Base-by-base conservation (phyloP, 2,888 invertebrate genomes). In the Emmelina monodactyla region DNA sequence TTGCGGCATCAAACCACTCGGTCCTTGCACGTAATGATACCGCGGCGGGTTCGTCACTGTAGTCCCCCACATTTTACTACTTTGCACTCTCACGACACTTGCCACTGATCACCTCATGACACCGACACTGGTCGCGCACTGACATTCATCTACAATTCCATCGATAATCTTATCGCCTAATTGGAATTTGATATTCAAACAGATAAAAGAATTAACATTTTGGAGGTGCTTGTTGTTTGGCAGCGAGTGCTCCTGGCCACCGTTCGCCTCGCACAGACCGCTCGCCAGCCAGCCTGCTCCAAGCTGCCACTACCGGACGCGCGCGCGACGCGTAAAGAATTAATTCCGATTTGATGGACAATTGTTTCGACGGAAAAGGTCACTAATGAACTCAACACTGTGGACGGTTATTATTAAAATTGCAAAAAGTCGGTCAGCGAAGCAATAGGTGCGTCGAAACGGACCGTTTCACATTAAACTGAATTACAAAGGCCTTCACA, bases 11-110 rank as follows among this genome's bases (percentile, higher is more conserved):
- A 64, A 57, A 22, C 59, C 59, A 7, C 58, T 50, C n/a, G 69
- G 51, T 32, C 71, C 71, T 45, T 70, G 75, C 31, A 68, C 65
- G 50, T 78, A 76, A 47, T 76, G 72, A 47, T 70, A 78, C 48
- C 75, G 78, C 39, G 73, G 69, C 34, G 78, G 72, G 53, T 62
- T 76, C 6, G 76, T 72, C 43, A 80, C 78, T 38, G 79, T 71
- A 29, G 75, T 70, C 44, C 76, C 76, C 79, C 78, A 80, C 79
- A 80, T 79, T 45, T 49, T 69, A 53, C 49, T 56, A 62, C 54
- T 49, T 14, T 9, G 2, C 60, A 62, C 60, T 53, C 46, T 43
- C 68, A 69, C 67, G 45, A 38, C 57, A 58, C 60, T 35, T 40
- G 40, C 51, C 59, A 60, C 59, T 47, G 48, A 60, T 67, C 70